These are phyloP conservation scores for Drosophila grimshawi DNA, from an alignment of 1,140 invertebrate species.

Conservation along the genomic window DNA sequence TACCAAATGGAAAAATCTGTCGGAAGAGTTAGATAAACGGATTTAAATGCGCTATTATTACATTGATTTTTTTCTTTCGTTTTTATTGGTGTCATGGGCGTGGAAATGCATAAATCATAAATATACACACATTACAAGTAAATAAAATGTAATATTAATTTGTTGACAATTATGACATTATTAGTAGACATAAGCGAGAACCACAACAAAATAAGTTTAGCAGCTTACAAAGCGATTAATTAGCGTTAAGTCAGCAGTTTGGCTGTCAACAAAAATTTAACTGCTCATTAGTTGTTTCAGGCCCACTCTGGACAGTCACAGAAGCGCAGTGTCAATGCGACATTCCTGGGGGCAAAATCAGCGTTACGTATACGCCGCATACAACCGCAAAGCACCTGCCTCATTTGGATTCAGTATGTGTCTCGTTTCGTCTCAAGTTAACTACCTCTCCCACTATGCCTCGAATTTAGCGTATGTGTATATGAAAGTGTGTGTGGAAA, in stretches of 20 bases:
- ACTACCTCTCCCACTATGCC: constrained; percentile 51
- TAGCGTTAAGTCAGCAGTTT: constrained; percentile 54
- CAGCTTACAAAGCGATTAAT: constrained; percentile 76
- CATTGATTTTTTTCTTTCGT: constrained; percentile 21
- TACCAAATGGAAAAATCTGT: constrained; percentile 21
- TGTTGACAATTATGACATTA: constrained; percentile 79
- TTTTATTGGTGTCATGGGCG: background rate
- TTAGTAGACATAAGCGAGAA: constrained; percentile 51
- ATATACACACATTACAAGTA: constrained; percentile 66
- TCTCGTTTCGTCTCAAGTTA: constrained; percentile 61
- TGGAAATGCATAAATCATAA: constrained; percentile 68
- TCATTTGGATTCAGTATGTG: constrained; percentile 71
- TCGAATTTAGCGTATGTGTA: constrained; percentile 20
- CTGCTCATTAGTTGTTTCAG: constrained; percentile 65
- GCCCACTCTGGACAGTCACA: background rate
- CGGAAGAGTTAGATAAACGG: constrained; percentile 68
- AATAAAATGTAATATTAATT: constrained; percentile 77
- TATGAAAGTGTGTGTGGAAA: constrained; percentile 36
- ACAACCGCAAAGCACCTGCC: constrained; percentile 54
- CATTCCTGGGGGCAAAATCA: constrained; percentile 35
- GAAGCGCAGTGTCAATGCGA: constrained; percentile 38
- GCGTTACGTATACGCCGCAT: constrained; percentile 64
- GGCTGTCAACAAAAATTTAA: constrained; percentile 78
- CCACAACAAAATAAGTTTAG: constrained; percentile 32
- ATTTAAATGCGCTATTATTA: constrained; percentile 62